Evolutionary conservation across 2,888 invertebrate species (phyloP), one percentile per base, ranked within the genome.

Genomic region (Lapara coniferarum): DNA sequence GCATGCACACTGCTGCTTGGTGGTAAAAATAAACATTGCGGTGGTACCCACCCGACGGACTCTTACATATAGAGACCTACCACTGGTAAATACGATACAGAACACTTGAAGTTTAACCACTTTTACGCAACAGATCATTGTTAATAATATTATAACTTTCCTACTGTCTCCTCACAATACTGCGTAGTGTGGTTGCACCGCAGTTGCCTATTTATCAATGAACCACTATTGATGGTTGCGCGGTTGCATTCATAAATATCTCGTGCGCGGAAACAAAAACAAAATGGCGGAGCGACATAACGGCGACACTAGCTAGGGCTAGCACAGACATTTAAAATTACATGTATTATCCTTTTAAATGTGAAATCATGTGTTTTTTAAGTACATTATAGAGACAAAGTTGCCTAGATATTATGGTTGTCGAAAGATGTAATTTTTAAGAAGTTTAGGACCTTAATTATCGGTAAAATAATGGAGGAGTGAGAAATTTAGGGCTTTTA

Each of bases 191-290:
- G 53, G 68, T 67, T 67, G 25, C 53, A 68, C 56, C 57, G 73
- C 58, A 71, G 71, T 69, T 67, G 71, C 73, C 77, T 78, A 84
- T 85, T 85, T 83, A 83, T 84, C 83, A 86, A 84, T 83, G 84
- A 75, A 71, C 69, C 69, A 75, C 78, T 82, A 82, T 79, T 79
- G 73, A 78, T 78, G 77, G 76, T 57, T 67, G 70, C 69, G 72
- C 74, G 73, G 77, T 75, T 76, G 73, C 81, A 77, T 81, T 81
- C 81, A 83, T 85, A 81, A 84, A 85, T 81, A 79, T 78, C 70
- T 75, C 75, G 74, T 71, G 73, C 75, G 73, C 74, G 77, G 74
- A 77, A 79, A 83, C 81, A 73, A 83, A 81, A 85, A 81, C 78
- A 85, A 85, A 74, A 82, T 83, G 82, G 81, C 77, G 52, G 73